Conservation (phyloP, 2,797 vertebrate genomes). For the Rhadinocentrus ornatus region DNA sequence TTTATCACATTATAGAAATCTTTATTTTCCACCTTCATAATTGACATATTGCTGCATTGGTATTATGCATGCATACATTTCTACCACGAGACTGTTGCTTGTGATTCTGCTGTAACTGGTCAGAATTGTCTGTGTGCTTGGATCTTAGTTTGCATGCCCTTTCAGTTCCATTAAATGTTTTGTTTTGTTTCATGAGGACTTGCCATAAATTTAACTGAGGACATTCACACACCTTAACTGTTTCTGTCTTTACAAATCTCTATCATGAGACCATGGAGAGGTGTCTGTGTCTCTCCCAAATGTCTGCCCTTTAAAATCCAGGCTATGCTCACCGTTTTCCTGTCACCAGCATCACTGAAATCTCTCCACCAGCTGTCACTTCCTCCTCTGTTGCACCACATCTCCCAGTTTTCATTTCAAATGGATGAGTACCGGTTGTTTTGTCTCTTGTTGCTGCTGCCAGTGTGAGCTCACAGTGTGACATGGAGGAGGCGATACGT, state of each 20-base stretch:
- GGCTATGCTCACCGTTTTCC: conserved; percentile 32
- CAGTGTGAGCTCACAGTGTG: conserved; percentile 35
- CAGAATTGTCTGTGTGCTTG: not conserved
- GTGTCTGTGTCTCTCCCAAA: not conserved
- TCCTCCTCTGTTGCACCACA: conserved; percentile 14
- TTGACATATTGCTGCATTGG: not conserved
- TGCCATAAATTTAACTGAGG: no score
- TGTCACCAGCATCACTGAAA: conserved; percentile 28
- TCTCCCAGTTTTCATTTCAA: conserved; percentile 63
- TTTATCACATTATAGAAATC: not conserved
- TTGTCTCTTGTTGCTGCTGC: conserved; percentile 40
- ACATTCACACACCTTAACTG: no score
- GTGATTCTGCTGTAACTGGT: not conserved
- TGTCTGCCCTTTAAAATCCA: conserved; percentile 17
- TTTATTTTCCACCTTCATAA: not conserved
- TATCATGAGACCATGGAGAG: not conserved
- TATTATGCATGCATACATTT: not conserved
- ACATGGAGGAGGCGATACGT: conserved; percentile 25
- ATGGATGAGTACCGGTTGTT: conserved; percentile 57
- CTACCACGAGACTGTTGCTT: not conserved
- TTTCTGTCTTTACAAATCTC: not conserved
- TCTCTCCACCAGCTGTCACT: conserved; percentile 61
- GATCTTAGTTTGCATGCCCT: not conserved
- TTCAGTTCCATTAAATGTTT: not conserved
- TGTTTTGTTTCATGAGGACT: no score